phyloP scores from a whole-genome alignment of 2,888 invertebrate genomes.

The Rutpela maculata region DNA sequence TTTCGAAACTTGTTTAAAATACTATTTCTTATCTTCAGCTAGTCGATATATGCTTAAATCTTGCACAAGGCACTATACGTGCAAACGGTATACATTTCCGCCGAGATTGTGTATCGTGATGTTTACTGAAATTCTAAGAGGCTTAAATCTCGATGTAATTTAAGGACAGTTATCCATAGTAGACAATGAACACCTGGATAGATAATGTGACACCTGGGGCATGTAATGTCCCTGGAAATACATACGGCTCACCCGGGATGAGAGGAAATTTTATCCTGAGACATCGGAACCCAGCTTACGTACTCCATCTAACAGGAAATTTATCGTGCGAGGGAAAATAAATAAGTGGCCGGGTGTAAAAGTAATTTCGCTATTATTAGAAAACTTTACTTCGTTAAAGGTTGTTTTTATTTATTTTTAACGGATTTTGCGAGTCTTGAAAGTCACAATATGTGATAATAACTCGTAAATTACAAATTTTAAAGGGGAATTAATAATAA shows the following conservation, averaged over 20 bases:
- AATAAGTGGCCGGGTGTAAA: slow-evolving; percentile 54
- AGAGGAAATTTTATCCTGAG: slow-evolving; percentile 58
- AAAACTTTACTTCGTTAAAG: slow-evolving; percentile 41
- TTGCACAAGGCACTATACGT: too few species aligned
- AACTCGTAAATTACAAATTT: too few species aligned
- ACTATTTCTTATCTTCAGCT: too few species aligned
- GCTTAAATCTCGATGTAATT: slow-evolving; percentile 24
- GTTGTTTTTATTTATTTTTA: slow-evolving; percentile 25
- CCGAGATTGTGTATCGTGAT: not conserved
- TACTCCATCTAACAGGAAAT: slow-evolving; percentile 52
- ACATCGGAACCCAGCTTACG: slow-evolving; percentile 52
- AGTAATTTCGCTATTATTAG: slow-evolving; percentile 44
- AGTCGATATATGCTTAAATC: too few species aligned
- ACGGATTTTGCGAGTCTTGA: slow-evolving; percentile 9
- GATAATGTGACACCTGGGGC: slow-evolving; percentile 66
- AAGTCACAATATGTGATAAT: not conserved
- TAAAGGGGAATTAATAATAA: too few species aligned
- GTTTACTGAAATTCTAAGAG: slow-evolving; percentile 17
- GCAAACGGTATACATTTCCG: not conserved
- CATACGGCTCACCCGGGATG: slow-evolving; percentile 62
- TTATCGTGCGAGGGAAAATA: slow-evolving; percentile 63
- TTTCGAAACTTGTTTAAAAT: too few species aligned
- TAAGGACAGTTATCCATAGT: slow-evolving; percentile 29
- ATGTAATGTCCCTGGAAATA: slow-evolving; percentile 64
- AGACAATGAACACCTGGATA: slow-evolving; percentile 53